These are phyloP conservation scores for Thamnophis sirtalis DNA, from an alignment of 2,113 vertebrate genomes.

Conservation along the genomic window DNA sequence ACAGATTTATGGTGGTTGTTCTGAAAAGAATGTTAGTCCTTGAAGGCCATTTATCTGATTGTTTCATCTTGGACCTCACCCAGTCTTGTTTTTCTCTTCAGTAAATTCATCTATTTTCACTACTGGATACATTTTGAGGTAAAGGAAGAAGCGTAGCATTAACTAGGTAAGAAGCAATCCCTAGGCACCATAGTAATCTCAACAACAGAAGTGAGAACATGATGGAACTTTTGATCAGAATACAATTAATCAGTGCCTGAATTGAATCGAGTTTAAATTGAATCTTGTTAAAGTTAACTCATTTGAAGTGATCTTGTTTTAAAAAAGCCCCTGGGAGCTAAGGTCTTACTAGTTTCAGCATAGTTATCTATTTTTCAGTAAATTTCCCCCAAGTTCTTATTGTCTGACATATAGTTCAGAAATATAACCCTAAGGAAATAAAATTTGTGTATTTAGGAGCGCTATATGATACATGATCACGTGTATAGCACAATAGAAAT, in stretches of 20 bases:
- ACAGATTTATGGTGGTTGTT: neutral
- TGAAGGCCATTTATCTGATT: neutral
- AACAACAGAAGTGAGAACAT: neutral
- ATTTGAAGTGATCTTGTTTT: neutral
- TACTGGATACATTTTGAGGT: neutral
- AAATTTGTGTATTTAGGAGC: neutral
- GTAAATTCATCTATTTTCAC: neutral
- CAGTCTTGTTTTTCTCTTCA: neutral
- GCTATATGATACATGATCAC: neutral
- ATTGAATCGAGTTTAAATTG: neutral
- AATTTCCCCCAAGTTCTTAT: neutral
- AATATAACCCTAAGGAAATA: neutral
- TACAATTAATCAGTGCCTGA: neutral
- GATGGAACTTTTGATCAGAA: neutral
- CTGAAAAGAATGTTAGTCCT: neutral
- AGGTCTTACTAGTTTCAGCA: neutral
- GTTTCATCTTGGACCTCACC: neutral
- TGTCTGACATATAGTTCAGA: neutral
- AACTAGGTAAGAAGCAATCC: neutral
- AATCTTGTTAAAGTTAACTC: neutral
- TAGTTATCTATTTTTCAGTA: neutral
- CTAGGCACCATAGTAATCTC: neutral
- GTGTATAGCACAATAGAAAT: neutral
- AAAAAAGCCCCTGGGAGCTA: neutral
- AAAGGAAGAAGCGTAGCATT: neutral